Evolutionary conservation across 1,140 invertebrate genomes (phyloP).

Genomic region (Drosophila yakuba): DNA sequence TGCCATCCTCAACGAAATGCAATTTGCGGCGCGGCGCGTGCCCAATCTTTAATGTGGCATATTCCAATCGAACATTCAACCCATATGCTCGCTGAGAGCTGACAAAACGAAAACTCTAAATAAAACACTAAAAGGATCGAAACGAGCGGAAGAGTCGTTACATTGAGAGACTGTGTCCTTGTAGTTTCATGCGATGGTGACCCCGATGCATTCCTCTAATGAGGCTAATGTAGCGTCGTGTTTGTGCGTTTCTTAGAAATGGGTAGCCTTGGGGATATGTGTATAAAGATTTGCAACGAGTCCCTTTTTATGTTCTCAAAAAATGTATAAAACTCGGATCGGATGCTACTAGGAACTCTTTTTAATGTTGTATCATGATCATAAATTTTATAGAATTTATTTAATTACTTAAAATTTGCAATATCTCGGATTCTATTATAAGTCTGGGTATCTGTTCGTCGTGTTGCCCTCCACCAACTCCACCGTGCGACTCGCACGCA

Average conservation of each 20-base stretch:
- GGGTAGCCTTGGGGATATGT: neutral
- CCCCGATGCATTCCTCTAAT: conserved; percentile 52
- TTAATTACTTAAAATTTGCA: no score
- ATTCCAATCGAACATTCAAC: conserved; percentile 61
- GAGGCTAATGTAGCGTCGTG: conserved; percentile 61
- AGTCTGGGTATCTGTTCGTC: conserved; percentile 4
- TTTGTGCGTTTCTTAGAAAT: conserved; percentile 23
- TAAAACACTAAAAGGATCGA: conserved; percentile 10
- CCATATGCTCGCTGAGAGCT: conserved; percentile 25
- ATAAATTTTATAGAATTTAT: no score
- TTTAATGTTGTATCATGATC: no score
- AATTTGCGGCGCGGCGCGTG: conserved; percentile 61
- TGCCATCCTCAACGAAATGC: conserved; percentile 43
- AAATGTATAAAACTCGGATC: no score
- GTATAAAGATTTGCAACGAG: neutral
- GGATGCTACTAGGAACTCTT: no score
- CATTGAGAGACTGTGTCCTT: conserved; percentile 33
- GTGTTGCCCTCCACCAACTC: neutral
- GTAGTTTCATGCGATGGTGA: conserved; percentile 38
- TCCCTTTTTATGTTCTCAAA: no score
- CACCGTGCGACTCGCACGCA: conserved; percentile 35
- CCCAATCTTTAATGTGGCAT: conserved; percentile 68
- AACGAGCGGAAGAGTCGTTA: conserved; percentile 21
- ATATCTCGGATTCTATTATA: no score
- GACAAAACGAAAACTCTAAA: conserved; percentile 27